Base-by-base conservation (phyloP, 1,140 invertebrate genomes). In the Asbolus verrucosus region DNA sequence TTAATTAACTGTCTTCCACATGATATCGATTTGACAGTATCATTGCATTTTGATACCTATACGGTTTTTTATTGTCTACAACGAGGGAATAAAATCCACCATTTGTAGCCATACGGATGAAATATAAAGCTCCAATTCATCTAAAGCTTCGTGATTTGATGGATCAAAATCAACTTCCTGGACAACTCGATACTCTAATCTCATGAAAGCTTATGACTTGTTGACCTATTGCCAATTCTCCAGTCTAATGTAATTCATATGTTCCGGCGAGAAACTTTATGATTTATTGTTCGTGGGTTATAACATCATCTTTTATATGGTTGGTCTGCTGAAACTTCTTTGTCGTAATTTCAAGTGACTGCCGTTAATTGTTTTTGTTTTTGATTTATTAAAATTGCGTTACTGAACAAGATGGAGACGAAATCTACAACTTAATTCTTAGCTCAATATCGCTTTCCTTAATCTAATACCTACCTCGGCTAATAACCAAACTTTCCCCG, bases 401-500 rank as follows among this genome's bases (percentile, higher is more conserved):
- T 41, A 41, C 11, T 14, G 11, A 18, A 11, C n/a, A 16, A 46
- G 8, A 14, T 46, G 43, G 2, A 16, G 11, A 24, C 14, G 9
- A n/a, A n/a, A 19, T 63, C 31, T 63, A 39, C 59, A 13, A 33
- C 14, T 18, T 11, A 46, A 46, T 46, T 63, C 61, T 63, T 63
- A 67, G 54, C 69, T 70, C 63, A 65, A 67, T 43, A 62, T 66
- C 21, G 54, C 41, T 27, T 27, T 27, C 66, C 60, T 21, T 72
- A 69, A 72, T 70, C 72, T 70, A 67, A 69, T 65, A 63, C 3
- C n/a, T 16, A 43, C 67, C 43, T 27, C 30, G 18, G 62, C 66
- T 59, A 68, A 70, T 66, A 74, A 65, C 36, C 59, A 62, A 74
- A 72, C 67, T 72, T 74, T 69, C 59, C 21, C n/a, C 62, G 27